These are phyloP conservation scores for Enteromius paludinosus DNA, from an alignment of 2,797 vertebrate species.

Conservation along the genomic window DNA sequence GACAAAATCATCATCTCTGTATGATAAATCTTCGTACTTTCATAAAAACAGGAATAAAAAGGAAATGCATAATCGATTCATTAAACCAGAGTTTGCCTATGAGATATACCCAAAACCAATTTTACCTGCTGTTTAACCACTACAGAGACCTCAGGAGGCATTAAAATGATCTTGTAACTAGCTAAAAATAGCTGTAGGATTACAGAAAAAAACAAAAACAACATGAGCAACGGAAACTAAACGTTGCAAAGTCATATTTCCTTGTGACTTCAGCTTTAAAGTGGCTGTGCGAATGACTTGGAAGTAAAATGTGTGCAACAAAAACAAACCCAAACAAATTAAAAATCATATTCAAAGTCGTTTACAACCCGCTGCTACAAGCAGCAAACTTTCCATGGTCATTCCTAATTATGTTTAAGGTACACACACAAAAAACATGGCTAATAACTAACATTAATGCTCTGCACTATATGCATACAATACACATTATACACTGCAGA, in stretches of 20 bases:
- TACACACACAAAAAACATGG: not conserved
- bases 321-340: slow-evolving; percentile 2
- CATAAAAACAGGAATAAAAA: too few relatives aligned
- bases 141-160: too few relatives aligned
- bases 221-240: not conserved
- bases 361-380: not conserved
- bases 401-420: not conserved
- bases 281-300: not conserved
- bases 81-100: too few relatives aligned
- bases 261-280: not conserved
- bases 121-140: too few relatives aligned
- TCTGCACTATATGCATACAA: slow-evolving; percentile 3
- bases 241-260: not conserved
- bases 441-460: not conserved
- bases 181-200: not conserved
- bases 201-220: not conserved
- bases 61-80: too few relatives aligned
- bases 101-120: too few relatives aligned
- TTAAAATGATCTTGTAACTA: not conserved
- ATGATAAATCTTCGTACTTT: too few relatives aligned
- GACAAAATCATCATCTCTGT: too few relatives aligned
- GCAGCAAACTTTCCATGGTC: not conserved
- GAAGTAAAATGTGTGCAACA: not conserved
- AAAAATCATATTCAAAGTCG: not conserved
- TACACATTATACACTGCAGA: slow-evolving; percentile 4